Evolutionary conservation across 2,888 invertebrate genomes (phyloP), one percentile per base, ranked within the genome.

Genomic region (Eilema caniola): DNA sequence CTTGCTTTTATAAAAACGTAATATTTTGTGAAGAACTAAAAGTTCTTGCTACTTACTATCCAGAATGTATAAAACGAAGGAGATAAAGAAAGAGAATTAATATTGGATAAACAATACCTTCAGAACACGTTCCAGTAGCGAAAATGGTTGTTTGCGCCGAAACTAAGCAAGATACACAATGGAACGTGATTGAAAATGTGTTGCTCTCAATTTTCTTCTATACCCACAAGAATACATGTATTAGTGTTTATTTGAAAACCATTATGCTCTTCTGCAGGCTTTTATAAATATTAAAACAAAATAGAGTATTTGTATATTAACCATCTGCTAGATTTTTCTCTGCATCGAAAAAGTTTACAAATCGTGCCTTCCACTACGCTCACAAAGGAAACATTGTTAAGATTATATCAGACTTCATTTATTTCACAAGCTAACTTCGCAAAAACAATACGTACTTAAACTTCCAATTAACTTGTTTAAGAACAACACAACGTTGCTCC

Each of bases 171-270:
- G 53, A 65, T 70, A 73, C 69, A 81, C 76, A 81, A 74, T 62
- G 67, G 70, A 70, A 81, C 82, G 80, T 81, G 81, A 76, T 74
- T 75, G 72, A 60, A 78, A 81, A 74, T 73, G 57, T 74, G 69
- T 68, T 77, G n/a, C 53, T 25, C 16, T 57, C 4, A 56, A 25
- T 31, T 53, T 37, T 20, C 41, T 59, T 25, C 12, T 37, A 47
- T 47, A 23, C 33, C 23, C 31, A 56, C 28, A 31, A 33, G 59
- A 37, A 41, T 53, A 53, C 5, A 59, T 16, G 41, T 41, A 41
- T 8, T 57, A n/a, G 20, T 23, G 53, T 31, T 47, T 47, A 14
- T 53, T 47, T 53, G 16, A 28, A 28, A 28, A 16, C 28, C 12
- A 53, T 47, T 53, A 41, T 16, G 12, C 4, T 24, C 41, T n/a